Base-by-base conservation (phyloP, 2,888 invertebrate species). In the Zygogramma bicolorata region DNA sequence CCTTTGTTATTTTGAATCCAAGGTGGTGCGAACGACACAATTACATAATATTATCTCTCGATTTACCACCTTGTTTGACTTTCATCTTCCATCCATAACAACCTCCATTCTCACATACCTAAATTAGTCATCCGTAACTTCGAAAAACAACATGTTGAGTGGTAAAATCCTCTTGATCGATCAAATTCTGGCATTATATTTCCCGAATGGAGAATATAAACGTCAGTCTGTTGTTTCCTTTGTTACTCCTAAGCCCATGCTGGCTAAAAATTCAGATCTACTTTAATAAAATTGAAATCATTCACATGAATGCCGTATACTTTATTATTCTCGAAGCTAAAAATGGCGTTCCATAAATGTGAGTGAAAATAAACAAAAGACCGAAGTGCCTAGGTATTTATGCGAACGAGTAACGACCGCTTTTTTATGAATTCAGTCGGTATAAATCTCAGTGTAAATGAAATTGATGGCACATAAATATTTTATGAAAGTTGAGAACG, bases 401-500 rank as follows among this genome's bases (percentile, higher is more conserved):
- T 83, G 79, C 84, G 84, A 83, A 82, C 83, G 84, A 83, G 81
- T 80, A 81, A 83, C 84, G 82, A 82, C 82, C 80, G 71, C 75
- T 84, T 84, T 85, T 84, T 85, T 81, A 78, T 79, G 81, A 82
- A 82, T 82, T 83, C 80, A 81, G 80, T 79, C 78, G 79, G 78
- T 82, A 84, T 85, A 84, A 84, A 85, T 84, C 84, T 84, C 81
- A 81, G 81, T 82, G 81, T 81, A 83, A 82, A 84, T 84, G 81
- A 81, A 84, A 84, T 82, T 82, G 81, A 83, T 83, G 82, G 49
- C 63, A 65, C 63, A 65, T 65, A 65, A 65, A 65, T 49, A 65
- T 65, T 65, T 65, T 53, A 53, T 53, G 53, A 53, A 53, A 49
- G 49, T 42, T 49, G 22, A 34, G 57, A 65, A 65, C 34, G 53